Evolutionary conservation across 2,888 invertebrate genomes (phyloP), one percentile per base, ranked within the genome.

Genomic region (Thecophora atra): DNA sequence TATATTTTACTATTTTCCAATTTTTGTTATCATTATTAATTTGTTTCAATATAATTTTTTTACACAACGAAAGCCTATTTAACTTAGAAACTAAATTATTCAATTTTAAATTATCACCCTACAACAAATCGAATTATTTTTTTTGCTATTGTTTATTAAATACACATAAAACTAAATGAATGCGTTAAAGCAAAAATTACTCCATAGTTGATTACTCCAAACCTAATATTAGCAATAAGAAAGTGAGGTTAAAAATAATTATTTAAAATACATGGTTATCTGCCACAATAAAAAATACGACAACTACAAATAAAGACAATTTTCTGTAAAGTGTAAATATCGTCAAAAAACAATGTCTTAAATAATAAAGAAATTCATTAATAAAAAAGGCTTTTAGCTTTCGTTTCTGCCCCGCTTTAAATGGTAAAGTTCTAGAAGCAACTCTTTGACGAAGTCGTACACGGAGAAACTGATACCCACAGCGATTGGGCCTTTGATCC

Each of bases 391-490:
- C 15, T 58, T 17, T 65, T 71, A 24, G 8, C 19, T 28, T 54
- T 74, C 68, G 70, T 74, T 70, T 79, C 84, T 81, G 30, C 85
- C 85, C 63, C 83, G 82, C 72, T 84, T 85, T 28, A 83, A 78
- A 73, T 85, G 84, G 54, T 83, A 82, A 71, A 86, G 72, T 77
- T 87, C 88, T 76, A 91, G 86, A 30, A 93, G 87, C 11, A 88
- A 84, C 71, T 90, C 89, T 77, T 91, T 91, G 73, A 93, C 91
- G 58, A 90, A 88, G 86, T 99, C 98, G 87, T 98, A 98, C 0
- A 96, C 95, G 4, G 97, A 94, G 88, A 98, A 99, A 81, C 98
- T 98, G 80, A 99, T 96, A 72, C 99, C 99, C 13, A 94, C 95
- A 0, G 95, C 94, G 68, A 95, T 92, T 8, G 95, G 95, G 0